Base-by-base conservation (phyloP, 2,888 invertebrate genomes). In the Dorcus hopei region DNA sequence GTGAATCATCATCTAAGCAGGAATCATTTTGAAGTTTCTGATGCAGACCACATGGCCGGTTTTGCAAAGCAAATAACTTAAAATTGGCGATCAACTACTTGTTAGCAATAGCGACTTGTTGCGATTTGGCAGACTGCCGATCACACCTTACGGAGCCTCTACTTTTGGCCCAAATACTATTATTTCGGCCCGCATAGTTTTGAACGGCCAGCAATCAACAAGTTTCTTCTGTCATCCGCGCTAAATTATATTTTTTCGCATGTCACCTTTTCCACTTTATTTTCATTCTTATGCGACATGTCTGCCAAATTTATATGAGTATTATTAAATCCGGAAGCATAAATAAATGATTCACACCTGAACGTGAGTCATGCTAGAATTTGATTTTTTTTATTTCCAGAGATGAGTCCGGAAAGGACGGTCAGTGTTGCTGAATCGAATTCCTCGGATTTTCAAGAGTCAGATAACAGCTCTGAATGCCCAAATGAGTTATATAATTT, bases 401-500 rank as follows among this genome's bases (percentile, higher is more conserved):
- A 76, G 50, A 66, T 72, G 43, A 80, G 79, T 67, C 78, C 79
- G 3, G 80, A 80, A 65, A 72, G 77, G 49, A 68, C 72, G n/a
- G 78, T 79, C 19, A 76, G 78, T 63, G 65, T 75, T n/a, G 77
- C 77, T 2, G 79, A 79, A 65, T 56, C 59, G 45, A 58, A 60
- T n/a, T 57, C 65, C 48, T 59, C 61, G n/a, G 70, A 70, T 41
- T 65, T 43, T 57, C 63, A 60, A 66, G 69, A 62, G 65, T 75
- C 75, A 26, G 75, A 75, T 38, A 77, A 69, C 65, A 77, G 75
- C 59, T 73, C 73, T 4, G 78, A 78, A 65, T 77, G 78, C 60
- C 83, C 83, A 1, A 88, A 88, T 68, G 88, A 89, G 69, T 81
- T 90, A 16, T 90, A 88, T 79, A 90, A 90, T 73, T 79, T 90